Conservation (phyloP, 2,797 vertebrate genomes). For the Tauraco hartlaubi region DNA sequence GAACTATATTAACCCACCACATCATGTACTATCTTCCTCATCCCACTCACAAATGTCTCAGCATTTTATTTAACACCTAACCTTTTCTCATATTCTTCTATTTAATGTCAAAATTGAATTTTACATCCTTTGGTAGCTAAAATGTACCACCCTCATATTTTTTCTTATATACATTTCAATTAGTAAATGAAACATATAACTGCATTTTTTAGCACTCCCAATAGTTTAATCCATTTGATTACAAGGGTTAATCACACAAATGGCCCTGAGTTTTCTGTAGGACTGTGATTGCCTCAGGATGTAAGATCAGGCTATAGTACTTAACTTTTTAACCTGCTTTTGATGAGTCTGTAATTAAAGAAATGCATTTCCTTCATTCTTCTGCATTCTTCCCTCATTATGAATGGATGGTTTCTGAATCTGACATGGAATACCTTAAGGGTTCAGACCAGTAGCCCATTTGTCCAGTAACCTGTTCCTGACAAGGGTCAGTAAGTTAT, state of each 20-base stretch:
- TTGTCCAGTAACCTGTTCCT: background rate
- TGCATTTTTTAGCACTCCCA: background rate
- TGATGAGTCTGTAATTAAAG: conserved; percentile 63
- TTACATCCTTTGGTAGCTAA: conserved; percentile 4
- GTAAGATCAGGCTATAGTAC: background rate
- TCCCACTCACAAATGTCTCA: background rate
- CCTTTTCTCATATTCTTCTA: conserved; percentile 36
- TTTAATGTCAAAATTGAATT: conserved; percentile 57
- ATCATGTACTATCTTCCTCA: background rate
- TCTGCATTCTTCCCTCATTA: conserved; percentile 11
- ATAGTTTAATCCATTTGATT: background rate
- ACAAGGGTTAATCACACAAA: conserved; percentile 18
- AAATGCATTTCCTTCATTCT: conserved; percentile 49
- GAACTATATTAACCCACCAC: background rate
- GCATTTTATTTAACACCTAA: conserved; percentile 48
- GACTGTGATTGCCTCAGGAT: conserved; percentile 9
- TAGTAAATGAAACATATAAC: conserved; percentile 36
- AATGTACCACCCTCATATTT: background rate
- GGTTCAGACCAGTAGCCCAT: background rate
- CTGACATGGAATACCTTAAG: background rate
- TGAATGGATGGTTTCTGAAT: conserved; percentile 5
- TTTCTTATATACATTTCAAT: background rate
- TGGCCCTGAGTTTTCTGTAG: conserved; percentile 8
- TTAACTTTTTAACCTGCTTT: conserved; percentile 65
- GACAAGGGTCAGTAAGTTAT: background rate